These are phyloP conservation scores for Cheilosia vernalis DNA, from an alignment of 2,888 invertebrate genomes.

Conservation along the genomic window DNA sequence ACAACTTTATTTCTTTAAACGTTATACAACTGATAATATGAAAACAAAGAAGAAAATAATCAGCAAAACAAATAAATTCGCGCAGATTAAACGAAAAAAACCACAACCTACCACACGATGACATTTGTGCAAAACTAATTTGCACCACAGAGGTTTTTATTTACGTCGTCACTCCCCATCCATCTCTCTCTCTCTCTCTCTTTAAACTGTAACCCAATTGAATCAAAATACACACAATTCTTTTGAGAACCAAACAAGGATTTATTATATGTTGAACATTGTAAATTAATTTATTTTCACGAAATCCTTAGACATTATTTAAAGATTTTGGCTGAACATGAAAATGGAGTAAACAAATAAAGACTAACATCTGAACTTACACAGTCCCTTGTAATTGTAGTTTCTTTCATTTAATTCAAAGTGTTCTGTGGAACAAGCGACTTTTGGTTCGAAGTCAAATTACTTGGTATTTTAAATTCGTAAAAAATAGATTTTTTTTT, in stretches of 20 bases:
- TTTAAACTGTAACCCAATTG: slow-evolving; percentile 27
- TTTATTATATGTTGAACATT: slow-evolving; percentile 66
- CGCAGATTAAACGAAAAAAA: slow-evolving; percentile 61
- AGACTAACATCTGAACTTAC: slow-evolving; percentile 54
- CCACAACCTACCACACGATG: slow-evolving; percentile 59
- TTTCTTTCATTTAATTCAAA: slow-evolving; percentile 35
- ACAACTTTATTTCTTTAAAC: slow-evolving; percentile 71
- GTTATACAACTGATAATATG: slow-evolving; percentile 65
- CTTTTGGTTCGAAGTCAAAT: slow-evolving; percentile 21
- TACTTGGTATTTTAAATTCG: slow-evolving; percentile 35
- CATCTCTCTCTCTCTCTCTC: slow-evolving; percentile 25
- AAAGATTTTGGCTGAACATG: slow-evolving; percentile 61
- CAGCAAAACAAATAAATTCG: slow-evolving; percentile 42
- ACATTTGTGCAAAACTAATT: slow-evolving; percentile 69
- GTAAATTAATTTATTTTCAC: slow-evolving; percentile 71
- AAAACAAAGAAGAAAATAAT: slow-evolving; percentile 41
- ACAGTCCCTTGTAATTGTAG: slow-evolving; percentile 47
- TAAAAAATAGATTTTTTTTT: slow-evolving; percentile 24
- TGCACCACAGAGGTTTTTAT: slow-evolving; percentile 53
- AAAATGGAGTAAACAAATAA: slow-evolving; percentile 49
- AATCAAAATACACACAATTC: slow-evolving; percentile 15
- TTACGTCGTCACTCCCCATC: slow-evolving; percentile 35
- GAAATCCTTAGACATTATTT: slow-evolving; percentile 60
- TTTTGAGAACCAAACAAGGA: slow-evolving; percentile 38
- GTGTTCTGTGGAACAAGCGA: slow-evolving; percentile 22